Base-by-base conservation (phyloP, 2,113 vertebrate genomes). In the Hemiscyllium ocellatum region DNA sequence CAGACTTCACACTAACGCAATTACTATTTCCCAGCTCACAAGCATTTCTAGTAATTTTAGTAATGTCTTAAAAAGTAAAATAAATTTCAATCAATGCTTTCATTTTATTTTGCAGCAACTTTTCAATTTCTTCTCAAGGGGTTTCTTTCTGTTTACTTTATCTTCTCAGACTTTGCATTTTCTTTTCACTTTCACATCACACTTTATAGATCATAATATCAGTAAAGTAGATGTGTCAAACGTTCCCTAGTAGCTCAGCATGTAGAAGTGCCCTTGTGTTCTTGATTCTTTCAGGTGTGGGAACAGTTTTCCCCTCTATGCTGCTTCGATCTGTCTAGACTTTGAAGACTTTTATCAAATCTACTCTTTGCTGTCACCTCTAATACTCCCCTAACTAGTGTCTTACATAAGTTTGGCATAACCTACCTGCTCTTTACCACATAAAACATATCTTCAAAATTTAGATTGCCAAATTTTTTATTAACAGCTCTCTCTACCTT, bases 181-280 rank as follows among this genome's bases (percentile, higher is more conserved):
- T 93, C 89, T n/a, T 93, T 68, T 93, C n/a, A 93, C 33, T 93
- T 37, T 66, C 65, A n/a, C 61, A 37, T 93, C 89, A 93, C 89
- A 66, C 89, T 91, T 22, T 17, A 91, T 33, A 2, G 37, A 65
- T 65, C n/a, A 37, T n/a, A 80, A n/a, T 80, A n/a, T 42, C 78
- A 80, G 78, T 80, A 20, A 83, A 42, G 56, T 56, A 65, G 33
- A 19, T 91, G 29, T 66, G n/a, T 37, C 12, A 33, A 29, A 0
- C 33, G 2, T 90, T 17, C 15, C 26, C 50, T 2, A 33, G 8
- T 56, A 56, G 24, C 87, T 61, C 52, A 91, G 33, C 26, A 33
- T 90, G 29, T 66, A 66, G 19, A 19, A 26, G 69, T 70, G 69
- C 69, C 24, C 24, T 8, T 26, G 8, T 29, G 26, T 72, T 29